Evolutionary conservation across 2,797 vertebrate species (phyloP), one percentile per base, ranked within the genome.

Genomic region (Chiloscyllium punctatum): DNA sequence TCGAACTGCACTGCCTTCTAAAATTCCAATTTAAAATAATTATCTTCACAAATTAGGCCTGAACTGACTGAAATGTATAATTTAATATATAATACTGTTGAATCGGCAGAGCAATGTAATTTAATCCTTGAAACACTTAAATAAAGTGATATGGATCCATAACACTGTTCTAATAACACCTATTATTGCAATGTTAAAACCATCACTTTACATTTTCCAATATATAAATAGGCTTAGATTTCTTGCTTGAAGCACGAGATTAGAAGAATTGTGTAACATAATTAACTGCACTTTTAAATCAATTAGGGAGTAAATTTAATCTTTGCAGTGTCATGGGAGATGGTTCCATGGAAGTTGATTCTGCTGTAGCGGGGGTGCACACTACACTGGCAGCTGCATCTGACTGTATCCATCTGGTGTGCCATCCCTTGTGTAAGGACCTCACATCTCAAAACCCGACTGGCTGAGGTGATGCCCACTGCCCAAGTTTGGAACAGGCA

Each of bases 61-160:
- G 33, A 66, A 91, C 88, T 66, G 88, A 33, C 53, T n/a, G 87
- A 91, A 91, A n/a, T 33, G 66, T 37, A 66, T 91, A 82, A 82
- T 37, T 82, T 53, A 90, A 53, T 18, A 57, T 33, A n/a, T 53
- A 90, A 62, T 90, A 90, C 30, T 33, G 33, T 66, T n/a, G 33
- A 91, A 91, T 66, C 21, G 57, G 57, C 88, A 91, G 88, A 66
- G 57, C 57, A 33, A 91, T 91, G 88, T 66, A 91, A 91, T 91
- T n/a, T 91, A 66, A 91, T 91, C 57, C n/a, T 91, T n/a, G 33
- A n/a, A 91, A 91, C 88, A 91, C 88, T 91, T 91, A 37, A 91
- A 66, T 68, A 68, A 68, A 91, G 57, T 91, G 88, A 66, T 91
- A 37, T 91, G 88, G 88, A 91, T n/a, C 57, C 57, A 68, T 66